A percentile compares a stretch with the other conserved stretches of the same genome.
Conservation (phyloP, 1,140 invertebrate species). For the Amyelois transitella region DNA sequence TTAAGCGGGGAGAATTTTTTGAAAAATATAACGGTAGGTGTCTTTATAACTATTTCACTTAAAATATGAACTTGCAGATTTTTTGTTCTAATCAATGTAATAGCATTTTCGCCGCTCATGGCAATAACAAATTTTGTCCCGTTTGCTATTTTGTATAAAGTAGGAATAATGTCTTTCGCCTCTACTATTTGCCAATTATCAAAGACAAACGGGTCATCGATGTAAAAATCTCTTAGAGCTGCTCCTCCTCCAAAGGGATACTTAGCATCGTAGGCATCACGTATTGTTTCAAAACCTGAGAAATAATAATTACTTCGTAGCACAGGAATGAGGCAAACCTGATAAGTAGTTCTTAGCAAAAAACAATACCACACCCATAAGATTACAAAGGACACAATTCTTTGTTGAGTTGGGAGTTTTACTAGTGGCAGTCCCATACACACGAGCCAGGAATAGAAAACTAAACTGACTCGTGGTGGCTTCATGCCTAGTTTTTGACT, state of each 20-base stretch:
- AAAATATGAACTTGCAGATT: slow-evolving; percentile 35
- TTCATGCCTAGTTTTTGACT: slow-evolving; percentile 2
- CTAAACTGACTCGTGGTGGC: slow-evolving; percentile 17
- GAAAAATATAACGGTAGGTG: slow-evolving; percentile 46
- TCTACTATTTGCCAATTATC: slow-evolving; percentile 40
- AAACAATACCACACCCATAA: slow-evolving; percentile 57
- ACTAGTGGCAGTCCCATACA: slow-evolving; percentile 45
- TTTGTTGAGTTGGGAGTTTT: slow-evolving; percentile 33
- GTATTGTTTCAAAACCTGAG: slow-evolving; percentile 33
- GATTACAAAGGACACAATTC: slow-evolving; percentile 25
- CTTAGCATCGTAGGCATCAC: slow-evolving; percentile 35
- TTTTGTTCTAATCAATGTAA: slow-evolving; percentile 23
- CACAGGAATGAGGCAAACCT: slow-evolving; percentile 46
- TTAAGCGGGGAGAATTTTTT: slow-evolving; percentile 52
- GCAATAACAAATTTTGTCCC: slow-evolving; percentile 49
- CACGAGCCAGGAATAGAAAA: slow-evolving; percentile 49
- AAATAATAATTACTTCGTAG: slow-evolving; percentile 42
- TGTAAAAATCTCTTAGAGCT: slow-evolving; percentile 48
- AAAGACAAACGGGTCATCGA: slow-evolving; percentile 36
- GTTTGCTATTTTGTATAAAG: slow-evolving; percentile 28
- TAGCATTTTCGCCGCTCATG: slow-evolving; percentile 35
- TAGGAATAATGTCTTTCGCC: slow-evolving; percentile 26
- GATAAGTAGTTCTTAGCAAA: slow-evolving; percentile 53
- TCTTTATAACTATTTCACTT: slow-evolving; percentile 29
- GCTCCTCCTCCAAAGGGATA: slow-evolving; percentile 46